These are phyloP conservation scores for Chloroclysta siterata DNA, from an alignment of 2,888 invertebrate genomes.

Conservation along the genomic window DNA sequence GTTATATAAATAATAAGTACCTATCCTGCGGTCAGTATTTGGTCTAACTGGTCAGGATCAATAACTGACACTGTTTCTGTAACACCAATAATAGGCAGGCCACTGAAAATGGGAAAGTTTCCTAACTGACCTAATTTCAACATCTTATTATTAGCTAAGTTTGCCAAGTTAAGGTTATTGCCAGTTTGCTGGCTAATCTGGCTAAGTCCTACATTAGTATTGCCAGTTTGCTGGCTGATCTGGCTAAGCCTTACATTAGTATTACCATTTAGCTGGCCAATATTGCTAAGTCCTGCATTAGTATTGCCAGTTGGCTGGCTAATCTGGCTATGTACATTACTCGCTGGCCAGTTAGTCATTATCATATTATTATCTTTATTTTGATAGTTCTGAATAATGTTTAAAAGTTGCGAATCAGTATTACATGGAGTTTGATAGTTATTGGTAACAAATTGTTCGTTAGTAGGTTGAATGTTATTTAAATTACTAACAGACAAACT, in stretches of 20 bases:
- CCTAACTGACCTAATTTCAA: slow-evolving; percentile 47
- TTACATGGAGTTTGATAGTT: slow-evolving; percentile 1
- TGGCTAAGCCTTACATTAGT: not conserved
- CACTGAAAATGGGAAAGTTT: slow-evolving; percentile 53
- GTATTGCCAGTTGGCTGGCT: slow-evolving; percentile 24
- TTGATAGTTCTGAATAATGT: slow-evolving; percentile 7
- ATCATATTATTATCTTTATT: slow-evolving; percentile 15
- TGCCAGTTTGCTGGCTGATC: too few relatives aligned
- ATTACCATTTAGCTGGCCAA: slow-evolving; percentile 24
- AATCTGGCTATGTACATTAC: not conserved
- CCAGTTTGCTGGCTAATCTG: slow-evolving; percentile 13
- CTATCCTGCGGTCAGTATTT: not conserved
- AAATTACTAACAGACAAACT: slow-evolving; percentile 7
- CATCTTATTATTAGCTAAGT: slow-evolving; percentile 27
- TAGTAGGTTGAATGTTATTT: not conserved
- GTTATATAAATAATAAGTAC: not conserved
- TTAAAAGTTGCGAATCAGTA: slow-evolving; percentile 2
- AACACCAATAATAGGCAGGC: slow-evolving; percentile 56
- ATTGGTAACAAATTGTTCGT: not conserved
- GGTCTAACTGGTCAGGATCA: slow-evolving; percentile 34
- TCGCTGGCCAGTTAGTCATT: slow-evolving; percentile 4
- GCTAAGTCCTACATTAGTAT: too few relatives aligned
- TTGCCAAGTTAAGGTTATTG: slow-evolving; percentile 24
- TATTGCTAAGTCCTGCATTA: too few relatives aligned
- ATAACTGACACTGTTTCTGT: slow-evolving; percentile 53